Conservation (phyloP, 2,797 vertebrate species). For the Nannoperca obscura region DNA sequence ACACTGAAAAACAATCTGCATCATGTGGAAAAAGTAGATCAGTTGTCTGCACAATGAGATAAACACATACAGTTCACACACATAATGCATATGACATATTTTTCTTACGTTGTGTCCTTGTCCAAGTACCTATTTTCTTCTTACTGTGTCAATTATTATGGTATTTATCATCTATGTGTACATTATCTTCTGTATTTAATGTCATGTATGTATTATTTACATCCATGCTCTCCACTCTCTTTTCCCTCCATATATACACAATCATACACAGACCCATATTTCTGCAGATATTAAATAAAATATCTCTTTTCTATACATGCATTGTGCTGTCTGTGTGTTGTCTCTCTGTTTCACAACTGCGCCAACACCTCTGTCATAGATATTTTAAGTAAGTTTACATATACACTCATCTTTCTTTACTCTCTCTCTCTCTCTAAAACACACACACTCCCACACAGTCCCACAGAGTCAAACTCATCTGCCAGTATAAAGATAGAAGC, state of each 20-base stretch:
- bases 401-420: conserved; percentile 6
- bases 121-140: conserved; percentile 25
- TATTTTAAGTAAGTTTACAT: background rate
- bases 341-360: conserved; percentile 35
- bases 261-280: conserved; percentile 30
- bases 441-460: conserved; percentile 21
- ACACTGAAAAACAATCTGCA: background rate
- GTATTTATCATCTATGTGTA: conserved; percentile 54
- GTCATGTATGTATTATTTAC: conserved; percentile 48
- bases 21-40: conserved; percentile 3
- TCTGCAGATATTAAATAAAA: conserved; percentile 62
- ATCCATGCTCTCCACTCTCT: conserved; percentile 33
- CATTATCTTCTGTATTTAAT: conserved; percentile 52
- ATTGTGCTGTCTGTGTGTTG: conserved; percentile 48
- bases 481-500: conserved; percentile 51
- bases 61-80: conserved; percentile 30
- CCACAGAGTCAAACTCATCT: conserved; percentile 43
- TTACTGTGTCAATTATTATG: conserved; percentile 30
- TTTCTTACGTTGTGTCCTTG: conserved; percentile 29
- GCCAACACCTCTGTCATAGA: background rate
- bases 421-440: conserved; percentile 15
- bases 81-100: background rate
- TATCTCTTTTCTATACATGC: conserved; percentile 53
- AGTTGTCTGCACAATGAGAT: conserved; percentile 43
- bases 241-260: conserved; percentile 26